A percentile compares a stretch with the other conserved stretches of the same genome.
Conservation (phyloP, 1,140 invertebrate species). For the Belonocnema kinseyi region DNA sequence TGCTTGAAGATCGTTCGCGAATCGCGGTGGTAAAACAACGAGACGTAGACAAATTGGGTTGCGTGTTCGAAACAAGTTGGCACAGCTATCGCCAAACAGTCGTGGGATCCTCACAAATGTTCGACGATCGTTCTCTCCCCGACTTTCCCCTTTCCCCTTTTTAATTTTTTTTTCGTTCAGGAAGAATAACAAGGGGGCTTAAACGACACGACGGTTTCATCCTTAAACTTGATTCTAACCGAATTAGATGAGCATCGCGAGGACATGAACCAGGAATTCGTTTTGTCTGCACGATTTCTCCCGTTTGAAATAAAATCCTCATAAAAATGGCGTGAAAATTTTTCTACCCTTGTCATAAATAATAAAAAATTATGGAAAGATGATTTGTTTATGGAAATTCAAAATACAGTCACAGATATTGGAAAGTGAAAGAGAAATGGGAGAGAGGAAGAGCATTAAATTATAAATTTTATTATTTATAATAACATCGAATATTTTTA, state of each 20-base stretch:
- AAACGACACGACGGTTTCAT: conserved; percentile 52
- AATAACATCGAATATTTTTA: too few species aligned
- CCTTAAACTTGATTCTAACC: conserved; percentile 72
- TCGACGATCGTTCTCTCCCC: conserved; percentile 66
- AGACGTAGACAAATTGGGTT: conserved; percentile 75
- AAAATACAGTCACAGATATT: too few species aligned
- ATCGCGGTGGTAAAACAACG: conserved; percentile 66
- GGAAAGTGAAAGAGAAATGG: too few species aligned
- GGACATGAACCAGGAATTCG: conserved; percentile 43
- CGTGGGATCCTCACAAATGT: conserved; percentile 73
- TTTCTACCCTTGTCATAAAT: neutral
- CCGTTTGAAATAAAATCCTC: neutral
- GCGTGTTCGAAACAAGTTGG: conserved; percentile 75
- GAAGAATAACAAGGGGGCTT: conserved; percentile 46
- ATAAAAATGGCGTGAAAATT: neutral
- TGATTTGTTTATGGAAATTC: neutral
- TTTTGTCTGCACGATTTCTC: conserved; percentile 12
- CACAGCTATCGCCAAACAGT: conserved; percentile 76
- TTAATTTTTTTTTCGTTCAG: conserved; percentile 49
- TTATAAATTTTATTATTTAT: too few species aligned
- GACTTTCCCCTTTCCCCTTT: conserved; percentile 49
- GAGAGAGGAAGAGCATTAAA: too few species aligned
- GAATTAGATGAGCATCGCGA: conserved; percentile 64
- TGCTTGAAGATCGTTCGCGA: conserved; percentile 26
- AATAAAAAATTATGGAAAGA: neutral